phyloP scores from a whole-genome alignment of 2,888 invertebrate species.

The Sialis lutaria region DNA sequence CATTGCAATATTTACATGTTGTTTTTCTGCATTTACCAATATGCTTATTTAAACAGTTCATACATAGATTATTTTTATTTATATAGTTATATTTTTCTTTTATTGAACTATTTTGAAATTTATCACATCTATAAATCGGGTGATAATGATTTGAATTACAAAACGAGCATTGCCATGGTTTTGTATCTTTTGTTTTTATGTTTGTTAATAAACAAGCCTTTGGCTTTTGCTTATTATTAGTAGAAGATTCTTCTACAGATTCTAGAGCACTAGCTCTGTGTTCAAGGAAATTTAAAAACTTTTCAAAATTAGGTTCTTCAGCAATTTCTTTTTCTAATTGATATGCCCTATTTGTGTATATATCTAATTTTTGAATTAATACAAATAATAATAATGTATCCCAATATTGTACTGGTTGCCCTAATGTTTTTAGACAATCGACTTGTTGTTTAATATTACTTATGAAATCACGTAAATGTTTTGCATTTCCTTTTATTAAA shows the following conservation, averaged over 20 bases:
- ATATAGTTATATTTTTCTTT: neutral
- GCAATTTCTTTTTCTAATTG: conserved; percentile 7
- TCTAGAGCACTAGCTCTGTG: conserved; percentile 4
- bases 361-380: conserved; percentile 7
- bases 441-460: conserved; percentile 7
- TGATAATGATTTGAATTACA: neutral
- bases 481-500: conserved; percentile 2
- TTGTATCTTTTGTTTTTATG: too few relatives aligned
- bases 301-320: conserved; percentile 5
- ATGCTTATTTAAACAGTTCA: neutral
- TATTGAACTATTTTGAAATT: neutral
- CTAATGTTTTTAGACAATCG: conserved; percentile 7
- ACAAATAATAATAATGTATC: conserved; percentile 6
- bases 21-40: neutral
- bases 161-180: neutral
- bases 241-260: neutral
- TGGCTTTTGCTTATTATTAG: neutral
- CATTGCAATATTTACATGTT: neutral
- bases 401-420: conserved; percentile 1
- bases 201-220: neutral
- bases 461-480: conserved; percentile 6
- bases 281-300: conserved; percentile 7
- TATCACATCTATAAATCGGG: neutral
- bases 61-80: neutral
- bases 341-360: conserved; percentile 5